phyloP scores from a whole-genome alignment of 2,113 vertebrate genomes.

The Cebidichthys violaceus region DNA sequence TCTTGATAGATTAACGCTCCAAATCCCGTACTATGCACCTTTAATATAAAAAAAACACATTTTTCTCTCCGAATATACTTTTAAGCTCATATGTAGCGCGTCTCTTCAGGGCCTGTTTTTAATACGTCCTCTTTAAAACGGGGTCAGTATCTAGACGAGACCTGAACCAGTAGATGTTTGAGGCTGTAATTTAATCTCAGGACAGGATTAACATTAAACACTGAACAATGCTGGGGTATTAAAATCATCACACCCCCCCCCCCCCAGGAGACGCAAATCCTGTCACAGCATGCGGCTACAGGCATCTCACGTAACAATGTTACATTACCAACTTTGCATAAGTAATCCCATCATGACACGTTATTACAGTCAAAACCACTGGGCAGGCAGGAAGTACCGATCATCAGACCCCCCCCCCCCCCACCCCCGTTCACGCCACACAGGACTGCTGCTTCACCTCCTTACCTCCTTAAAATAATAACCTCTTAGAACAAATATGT shows the following conservation, averaged over 20 bases:
- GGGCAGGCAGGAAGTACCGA: not conserved
- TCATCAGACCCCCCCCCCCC: not conserved
- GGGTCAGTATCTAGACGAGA: not conserved
- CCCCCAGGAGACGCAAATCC: slow-evolving; percentile 18
- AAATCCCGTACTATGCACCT: not conserved
- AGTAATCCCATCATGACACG: slow-evolving; percentile 30
- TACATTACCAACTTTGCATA: slow-evolving; percentile 10
- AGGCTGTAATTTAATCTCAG: slow-evolving; percentile 5
- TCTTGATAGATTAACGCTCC: not conserved
- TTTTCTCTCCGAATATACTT: too few species aligned
- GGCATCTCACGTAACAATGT: not conserved
- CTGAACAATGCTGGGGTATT: not conserved
- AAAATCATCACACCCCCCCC: not conserved
- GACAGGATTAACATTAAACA: slow-evolving; percentile 8
- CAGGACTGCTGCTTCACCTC: not conserved
- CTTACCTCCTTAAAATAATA: not conserved
- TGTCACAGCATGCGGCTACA: slow-evolving; percentile 8
- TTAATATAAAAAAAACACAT: not conserved
- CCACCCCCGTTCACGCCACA: too few species aligned
- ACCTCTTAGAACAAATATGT: not conserved
- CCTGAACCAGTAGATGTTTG: not conserved
- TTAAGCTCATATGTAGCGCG: not conserved
- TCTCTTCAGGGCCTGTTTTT: not conserved
- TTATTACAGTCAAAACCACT: not conserved
- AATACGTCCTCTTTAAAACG: not conserved